These are phyloP conservation scores for Panorpa germanica DNA, from an alignment of 2,888 invertebrate species.

Conservation along the genomic window DNA sequence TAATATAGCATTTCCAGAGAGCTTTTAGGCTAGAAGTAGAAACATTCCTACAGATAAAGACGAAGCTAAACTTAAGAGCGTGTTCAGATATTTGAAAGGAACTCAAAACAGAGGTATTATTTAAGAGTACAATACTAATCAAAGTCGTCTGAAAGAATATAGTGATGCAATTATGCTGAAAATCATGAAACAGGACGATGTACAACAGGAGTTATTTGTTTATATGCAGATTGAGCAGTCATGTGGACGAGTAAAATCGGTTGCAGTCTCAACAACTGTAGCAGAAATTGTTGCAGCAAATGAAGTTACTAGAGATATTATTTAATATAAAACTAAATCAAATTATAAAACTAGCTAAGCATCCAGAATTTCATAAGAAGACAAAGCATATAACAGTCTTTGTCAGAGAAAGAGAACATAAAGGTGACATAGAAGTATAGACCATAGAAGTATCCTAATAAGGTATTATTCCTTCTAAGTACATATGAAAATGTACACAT, in stretches of 20 bases:
- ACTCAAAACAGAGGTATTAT: constrained; percentile 12
- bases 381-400: too few species aligned
- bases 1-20: constrained; percentile 11
- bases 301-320: constrained; percentile 14
- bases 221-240: constrained; percentile 14
- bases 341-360: too few species aligned
- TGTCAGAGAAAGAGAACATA: too few species aligned
- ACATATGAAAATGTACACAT: too few species aligned
- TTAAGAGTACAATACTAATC: constrained; percentile 10
- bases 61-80: constrained; percentile 13
- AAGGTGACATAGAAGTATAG: too few species aligned
- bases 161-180: constrained; percentile 15
- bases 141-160: constrained; percentile 12
- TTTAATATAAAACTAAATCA: too few species aligned
- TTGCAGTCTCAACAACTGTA: constrained; percentile 16
- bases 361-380: too few species aligned
- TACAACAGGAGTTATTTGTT: constrained; percentile 15
- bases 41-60: constrained; percentile 11
- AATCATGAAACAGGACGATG: constrained; percentile 14
- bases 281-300: constrained; percentile 17
- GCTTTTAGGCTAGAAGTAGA: constrained; percentile 10
- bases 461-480: too few species aligned
- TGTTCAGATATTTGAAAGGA: constrained; percentile 15
- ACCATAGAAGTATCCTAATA: too few species aligned
- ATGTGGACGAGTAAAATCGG: constrained; percentile 15